phyloP scores from a whole-genome alignment of 1,140 invertebrate species.

The Drosophila nikananu region DNA sequence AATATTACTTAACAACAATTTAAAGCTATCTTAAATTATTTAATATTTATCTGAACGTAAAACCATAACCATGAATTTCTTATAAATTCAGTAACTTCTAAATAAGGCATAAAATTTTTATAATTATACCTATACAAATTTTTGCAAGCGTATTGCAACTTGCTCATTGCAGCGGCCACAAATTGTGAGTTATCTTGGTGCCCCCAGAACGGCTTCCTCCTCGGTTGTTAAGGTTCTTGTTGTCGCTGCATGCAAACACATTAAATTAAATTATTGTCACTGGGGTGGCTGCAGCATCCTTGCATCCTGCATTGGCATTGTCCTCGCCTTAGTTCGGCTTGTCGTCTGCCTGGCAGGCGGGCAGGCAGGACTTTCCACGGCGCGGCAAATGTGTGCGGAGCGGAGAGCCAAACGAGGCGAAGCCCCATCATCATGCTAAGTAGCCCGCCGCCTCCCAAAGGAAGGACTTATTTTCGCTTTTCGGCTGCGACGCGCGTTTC shows the following conservation, averaged over 20 bases:
- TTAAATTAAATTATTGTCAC: slow-evolving; percentile 83
- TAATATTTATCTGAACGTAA: too few species aligned
- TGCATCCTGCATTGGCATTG: slow-evolving; percentile 40
- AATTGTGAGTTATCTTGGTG: slow-evolving; percentile 79
- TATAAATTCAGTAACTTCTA: background rate
- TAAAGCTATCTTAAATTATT: too few species aligned
- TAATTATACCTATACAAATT: background rate
- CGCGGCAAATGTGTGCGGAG: slow-evolving; percentile 41
- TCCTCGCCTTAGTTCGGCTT: slow-evolving; percentile 67
- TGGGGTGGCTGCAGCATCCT: slow-evolving; percentile 45
- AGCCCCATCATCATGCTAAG: slow-evolving; percentile 45
- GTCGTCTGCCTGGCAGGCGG: slow-evolving; percentile 34
- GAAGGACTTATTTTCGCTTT: slow-evolving; percentile 48
- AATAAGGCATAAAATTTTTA: background rate
- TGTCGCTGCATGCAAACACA: slow-evolving; percentile 78
- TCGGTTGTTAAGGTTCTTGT: slow-evolving; percentile 18
- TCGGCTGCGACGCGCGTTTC: slow-evolving; percentile 67
- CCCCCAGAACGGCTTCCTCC: slow-evolving; percentile 47
- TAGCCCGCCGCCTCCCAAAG: slow-evolving; percentile 40
- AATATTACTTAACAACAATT: too few species aligned
- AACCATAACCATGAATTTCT: too few species aligned
- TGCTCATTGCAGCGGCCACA: slow-evolving; percentile 65
- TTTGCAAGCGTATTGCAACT: background rate
- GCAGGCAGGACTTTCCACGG: slow-evolving; percentile 13
- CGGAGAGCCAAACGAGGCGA: background rate